Evolutionary conservation across 64 coral and sea anemone species (phyloP).

Genomic region (Montipora foliosa): DNA sequence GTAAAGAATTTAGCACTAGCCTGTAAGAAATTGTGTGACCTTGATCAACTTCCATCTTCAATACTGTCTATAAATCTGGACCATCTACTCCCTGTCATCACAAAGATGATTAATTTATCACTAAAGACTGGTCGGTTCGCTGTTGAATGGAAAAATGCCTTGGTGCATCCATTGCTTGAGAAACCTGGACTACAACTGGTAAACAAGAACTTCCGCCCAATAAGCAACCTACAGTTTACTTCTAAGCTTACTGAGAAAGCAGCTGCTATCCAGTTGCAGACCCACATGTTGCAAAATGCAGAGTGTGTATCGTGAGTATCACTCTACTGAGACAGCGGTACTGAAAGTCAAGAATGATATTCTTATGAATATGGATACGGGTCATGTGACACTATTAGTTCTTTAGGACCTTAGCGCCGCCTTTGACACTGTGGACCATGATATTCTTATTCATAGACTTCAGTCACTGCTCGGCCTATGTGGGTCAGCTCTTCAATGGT

Average conservation of each 20-base stretch:
- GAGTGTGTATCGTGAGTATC: conserved; percentile 26
- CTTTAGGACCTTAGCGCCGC: no score
- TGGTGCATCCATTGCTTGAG: conserved; percentile 12
- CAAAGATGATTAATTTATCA: conserved; percentile 51
- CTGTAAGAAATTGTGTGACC: conserved; percentile 33
- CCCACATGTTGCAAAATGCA: neutral
- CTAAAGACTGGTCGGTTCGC: conserved; percentile 12
- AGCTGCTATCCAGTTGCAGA: neutral
- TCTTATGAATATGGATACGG: conserved; percentile 12
- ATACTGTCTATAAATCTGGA: neutral
- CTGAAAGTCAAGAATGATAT: conserved; percentile 24
- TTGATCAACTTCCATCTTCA: conserved; percentile 38
- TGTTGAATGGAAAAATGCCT: conserved; percentile 17
- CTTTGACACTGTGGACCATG: conserved; percentile 14
- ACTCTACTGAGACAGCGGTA: conserved; percentile 25
- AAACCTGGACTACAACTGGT: conserved; percentile 25
- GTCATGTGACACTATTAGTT: neutral
- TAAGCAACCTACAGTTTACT: neutral
- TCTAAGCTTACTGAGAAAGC: conserved; percentile 20
- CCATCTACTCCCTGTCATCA: conserved; percentile 26
- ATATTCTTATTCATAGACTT: no score
- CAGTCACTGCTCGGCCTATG: neutral
- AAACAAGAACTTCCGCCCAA: conserved; percentile 24
- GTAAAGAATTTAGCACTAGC: conserved; percentile 22
- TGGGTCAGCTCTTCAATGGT: conserved; percentile 33